Evolutionary conservation across 2,888 invertebrate species (phyloP).

Genomic region (Amiota mariae): DNA sequence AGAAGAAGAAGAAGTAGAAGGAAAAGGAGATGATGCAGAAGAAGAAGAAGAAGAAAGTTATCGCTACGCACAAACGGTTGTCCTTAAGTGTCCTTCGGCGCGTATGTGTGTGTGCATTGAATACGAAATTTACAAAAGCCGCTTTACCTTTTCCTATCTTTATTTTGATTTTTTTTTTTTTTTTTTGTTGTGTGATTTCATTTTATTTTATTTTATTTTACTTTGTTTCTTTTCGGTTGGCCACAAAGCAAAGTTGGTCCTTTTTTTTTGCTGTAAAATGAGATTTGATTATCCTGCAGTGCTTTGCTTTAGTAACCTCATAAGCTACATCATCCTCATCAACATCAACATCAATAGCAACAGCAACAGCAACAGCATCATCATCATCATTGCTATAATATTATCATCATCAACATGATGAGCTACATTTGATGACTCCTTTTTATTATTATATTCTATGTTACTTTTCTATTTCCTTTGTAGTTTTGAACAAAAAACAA

Average conservation of each 20-base stretch:
- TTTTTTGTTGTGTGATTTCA: not conserved
- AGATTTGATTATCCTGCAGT: conserved; percentile 10
- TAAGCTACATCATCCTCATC: not conserved
- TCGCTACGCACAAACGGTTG: conserved; percentile 18
- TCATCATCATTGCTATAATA: not conserved
- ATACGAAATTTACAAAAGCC: conserved; percentile 8
- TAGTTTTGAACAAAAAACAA: conserved; percentile 41
- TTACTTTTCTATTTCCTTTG: not conserved
- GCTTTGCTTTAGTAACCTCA: not conserved
- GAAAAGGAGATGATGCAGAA: too few species aligned
- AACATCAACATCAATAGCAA: not conserved
- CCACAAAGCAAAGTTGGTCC: not conserved
- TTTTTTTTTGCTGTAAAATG: not conserved
- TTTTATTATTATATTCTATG: too few species aligned
- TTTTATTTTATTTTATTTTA: not conserved
- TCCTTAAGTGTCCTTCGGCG: conserved; percentile 26
- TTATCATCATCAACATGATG: not conserved
- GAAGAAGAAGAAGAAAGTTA: not conserved
- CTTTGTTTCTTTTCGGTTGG: too few species aligned
- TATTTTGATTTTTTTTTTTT: not conserved
- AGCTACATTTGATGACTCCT: too few species aligned
- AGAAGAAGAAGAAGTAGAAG: too few species aligned
- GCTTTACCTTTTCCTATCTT: not conserved
- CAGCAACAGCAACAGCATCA: not conserved
- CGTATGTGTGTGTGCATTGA: conserved; percentile 7